Percentiles rank a stretch among this genome's conserved stretches.
phyloP scores from a whole-genome alignment of 2,888 invertebrate species.

The Isotomurus palustris region DNA sequence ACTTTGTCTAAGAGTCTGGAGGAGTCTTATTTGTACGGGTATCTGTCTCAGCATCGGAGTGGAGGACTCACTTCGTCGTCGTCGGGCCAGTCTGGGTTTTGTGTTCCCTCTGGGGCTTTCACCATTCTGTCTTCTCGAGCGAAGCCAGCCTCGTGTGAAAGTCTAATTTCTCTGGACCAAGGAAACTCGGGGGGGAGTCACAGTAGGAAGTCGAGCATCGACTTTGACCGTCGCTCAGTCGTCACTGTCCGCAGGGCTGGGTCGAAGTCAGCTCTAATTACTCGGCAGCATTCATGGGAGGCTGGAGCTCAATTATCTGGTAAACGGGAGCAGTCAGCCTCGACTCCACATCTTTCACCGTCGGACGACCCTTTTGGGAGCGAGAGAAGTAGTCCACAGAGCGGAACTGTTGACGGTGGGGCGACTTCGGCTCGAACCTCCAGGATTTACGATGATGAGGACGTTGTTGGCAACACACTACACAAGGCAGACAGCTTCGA shows the following conservation, averaged over 20 bases:
- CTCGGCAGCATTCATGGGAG: conserved; percentile 37
- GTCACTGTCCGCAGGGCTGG: conserved; percentile 44
- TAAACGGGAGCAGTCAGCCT: conserved; percentile 34
- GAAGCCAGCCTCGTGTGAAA: conserved; percentile 56
- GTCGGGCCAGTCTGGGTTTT: conserved; percentile 38
- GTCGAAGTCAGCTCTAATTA: conserved; percentile 37
- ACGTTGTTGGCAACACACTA: conserved; percentile 33
- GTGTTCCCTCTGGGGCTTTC: conserved; percentile 29
- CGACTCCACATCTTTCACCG: conserved; percentile 43
- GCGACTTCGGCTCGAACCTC: conserved; percentile 26
- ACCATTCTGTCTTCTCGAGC: conserved; percentile 23
- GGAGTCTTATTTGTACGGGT: conserved; percentile 43
- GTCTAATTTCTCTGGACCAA: conserved; percentile 53
- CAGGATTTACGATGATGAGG: conserved; percentile 34
- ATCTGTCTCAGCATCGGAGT: conserved; percentile 27
- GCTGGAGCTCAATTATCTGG: conserved; percentile 26
- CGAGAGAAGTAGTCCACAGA: conserved; percentile 29
- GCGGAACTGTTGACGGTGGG: conserved; percentile 11
- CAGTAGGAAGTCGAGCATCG: conserved; percentile 55
- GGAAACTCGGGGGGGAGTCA: conserved; percentile 49
- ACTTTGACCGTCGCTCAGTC: conserved; percentile 51
- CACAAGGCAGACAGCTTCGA: conserved; percentile 63
- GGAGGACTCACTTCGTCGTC: conserved; percentile 35
- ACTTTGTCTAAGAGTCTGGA: conserved; percentile 42
- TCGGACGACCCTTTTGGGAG: conserved; percentile 32